These are phyloP conservation scores for Myoxocephalus aenaeus DNA, from an alignment of 2,797 vertebrate species.

Conservation along the genomic window DNA sequence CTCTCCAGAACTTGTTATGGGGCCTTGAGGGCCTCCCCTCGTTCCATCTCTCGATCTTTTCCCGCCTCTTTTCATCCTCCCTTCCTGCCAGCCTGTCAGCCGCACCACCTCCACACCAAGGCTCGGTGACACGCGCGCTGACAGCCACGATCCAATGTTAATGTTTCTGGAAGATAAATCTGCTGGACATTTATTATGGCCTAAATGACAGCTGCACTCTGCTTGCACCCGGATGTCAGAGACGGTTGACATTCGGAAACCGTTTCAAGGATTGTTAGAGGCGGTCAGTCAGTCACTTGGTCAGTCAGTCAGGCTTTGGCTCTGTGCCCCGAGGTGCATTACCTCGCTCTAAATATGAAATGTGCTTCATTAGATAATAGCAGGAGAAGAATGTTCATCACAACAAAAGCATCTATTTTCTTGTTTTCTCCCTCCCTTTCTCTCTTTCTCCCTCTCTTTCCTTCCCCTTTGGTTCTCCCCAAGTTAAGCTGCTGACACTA, in stretches of 20 bases:
- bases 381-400: conserved; percentile 23
- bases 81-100: conserved; percentile 45
- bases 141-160: conserved; percentile 64
- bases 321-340: conserved; percentile 48
- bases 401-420: conserved; percentile 50
- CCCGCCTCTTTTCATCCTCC: conserved; percentile 16
- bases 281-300: conserved; percentile 8
- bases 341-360: conserved; percentile 32
- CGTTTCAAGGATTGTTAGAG: conserved; percentile 32
- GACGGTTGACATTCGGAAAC: conserved; percentile 33
- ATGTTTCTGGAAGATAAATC: conserved; percentile 63
- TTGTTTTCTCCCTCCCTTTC: conserved; percentile 11
- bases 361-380: conserved; percentile 40
- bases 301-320: conserved; percentile 39
- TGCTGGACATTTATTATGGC: conserved; percentile 59
- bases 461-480: conserved; percentile 32
- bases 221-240: conserved; percentile 52
- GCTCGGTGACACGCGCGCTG: conserved; percentile 52
- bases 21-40: conserved; percentile 45
- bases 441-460: conserved; percentile 3
- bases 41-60: neutral
- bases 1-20: conserved; percentile 63
- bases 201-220: conserved; percentile 73
- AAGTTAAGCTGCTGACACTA: conserved; percentile 60
- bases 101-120: conserved; percentile 44